phyloP scores from a whole-genome alignment of 2,888 invertebrate genomes.

The Schizaphis graminum region DNA sequence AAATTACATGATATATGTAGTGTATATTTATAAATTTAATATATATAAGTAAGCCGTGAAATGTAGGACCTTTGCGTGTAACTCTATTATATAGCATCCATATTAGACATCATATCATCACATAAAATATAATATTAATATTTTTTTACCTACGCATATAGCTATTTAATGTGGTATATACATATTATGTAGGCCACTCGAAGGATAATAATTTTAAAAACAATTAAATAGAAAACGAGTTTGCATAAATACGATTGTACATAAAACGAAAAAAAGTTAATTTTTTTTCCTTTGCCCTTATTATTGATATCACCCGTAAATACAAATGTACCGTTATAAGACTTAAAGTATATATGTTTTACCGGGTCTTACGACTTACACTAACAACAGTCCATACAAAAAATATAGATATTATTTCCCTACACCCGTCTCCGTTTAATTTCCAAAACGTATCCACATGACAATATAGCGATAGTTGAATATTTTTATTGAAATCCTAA shows the following conservation, averaged over 20 bases:
- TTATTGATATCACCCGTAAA: neutral
- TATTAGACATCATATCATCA: too few species aligned
- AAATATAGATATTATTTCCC: neutral
- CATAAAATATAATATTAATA: too few species aligned
- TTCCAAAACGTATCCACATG: neutral
- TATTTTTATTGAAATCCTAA: neutral
- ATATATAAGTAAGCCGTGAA: too few species aligned
- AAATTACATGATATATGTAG: too few species aligned
- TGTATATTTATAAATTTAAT: too few species aligned
- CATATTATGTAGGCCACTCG: neutral
- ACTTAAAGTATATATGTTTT: neutral
- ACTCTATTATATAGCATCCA: too few species aligned
- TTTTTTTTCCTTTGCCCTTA: neutral
- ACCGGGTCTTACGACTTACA: neutral
- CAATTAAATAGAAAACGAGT: neutral
- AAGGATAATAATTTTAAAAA: neutral
- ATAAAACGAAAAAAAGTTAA: neutral
- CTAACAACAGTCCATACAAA: neutral
- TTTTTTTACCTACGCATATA: neutral
- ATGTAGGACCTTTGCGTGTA: too few species aligned
- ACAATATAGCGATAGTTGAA: neutral
- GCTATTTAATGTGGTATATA: neutral
- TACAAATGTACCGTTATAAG: neutral
- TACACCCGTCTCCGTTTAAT: neutral
- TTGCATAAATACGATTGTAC: neutral